Base-by-base conservation (phyloP, 53 echinoderm and acorn worm genomes). In the Mesocentrotus franciscanus region DNA sequence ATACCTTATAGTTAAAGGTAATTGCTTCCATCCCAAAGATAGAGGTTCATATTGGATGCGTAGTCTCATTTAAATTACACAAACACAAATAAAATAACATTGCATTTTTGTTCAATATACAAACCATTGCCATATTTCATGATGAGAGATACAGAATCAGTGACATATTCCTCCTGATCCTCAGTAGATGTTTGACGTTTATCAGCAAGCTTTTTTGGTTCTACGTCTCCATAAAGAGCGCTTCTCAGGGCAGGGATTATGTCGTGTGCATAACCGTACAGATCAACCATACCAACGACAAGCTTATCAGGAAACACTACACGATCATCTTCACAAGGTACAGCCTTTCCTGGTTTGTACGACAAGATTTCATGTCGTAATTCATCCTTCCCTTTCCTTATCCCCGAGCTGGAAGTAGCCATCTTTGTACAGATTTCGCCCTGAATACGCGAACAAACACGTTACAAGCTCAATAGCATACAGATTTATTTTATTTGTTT, bases 271-370 rank as follows among this genome's bases (percentile, higher is more conserved):
- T 30, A 61, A 1, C 26, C 83, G 2, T 0, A 39, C 1, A 1
- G 39, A 83, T 83, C 72, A 30, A 72, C 39, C 83, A 49, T 3
- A 83, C 83, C 36, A 83, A 83, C 39, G 42, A 83, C 83, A 20
- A 83, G 83, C 83, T 49, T 39, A 0, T 83, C 83, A 39, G 83
- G 83, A 83, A 83, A 83, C 83, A 83, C 42, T 4, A 83, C 83
- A 39, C 39, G 42, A 18, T 83, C 49, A 83, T 83, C 83, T 35
- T 83, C 83, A 20, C 42, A 83, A 6, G 83, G 83, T 42, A 39
- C 42, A 83, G 83, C 83, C 42, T 83, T 83, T 42, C 83, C 83
- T 83, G 83, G 83, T 83, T 83, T 83, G 22, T 83, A 83, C 4
- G 83, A 83, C 83, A 83, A 39, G 20, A 83, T 83, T 83, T 83